Base-by-base conservation (phyloP, 2,888 invertebrate genomes). In the Polyploca ridens region DNA sequence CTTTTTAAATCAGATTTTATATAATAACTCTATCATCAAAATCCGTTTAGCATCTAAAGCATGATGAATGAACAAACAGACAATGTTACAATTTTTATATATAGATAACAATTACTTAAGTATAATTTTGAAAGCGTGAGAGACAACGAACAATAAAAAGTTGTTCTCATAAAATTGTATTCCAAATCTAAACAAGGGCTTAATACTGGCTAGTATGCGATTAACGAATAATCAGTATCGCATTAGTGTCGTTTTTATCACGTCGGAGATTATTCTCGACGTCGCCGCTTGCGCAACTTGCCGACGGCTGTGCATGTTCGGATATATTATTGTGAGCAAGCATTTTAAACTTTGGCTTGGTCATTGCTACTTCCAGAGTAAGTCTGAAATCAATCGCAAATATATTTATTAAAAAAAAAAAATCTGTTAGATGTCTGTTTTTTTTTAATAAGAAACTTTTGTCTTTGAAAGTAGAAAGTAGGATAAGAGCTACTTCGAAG, bases 221-320 rank as follows among this genome's bases (percentile, higher is more conserved):
- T 85, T 84, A 82, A 83, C 81, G 74, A 83, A 82, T 82, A 83
- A 85, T 82, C 80, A 81, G 74, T 76, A 77, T 70, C 77, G 80
- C 72, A 84, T 85, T 85, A 84, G 75, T 80, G 84, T 85, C 85
- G 77, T 70, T 76, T 78, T 78, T 82, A 82, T 83, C 80, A 76
- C 69, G 65, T 69, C 61, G 63, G 70, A 81, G 82, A 81, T 83
- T 78, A 79, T 19, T 54, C 54, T 19, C 54, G 54, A 54, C 54
- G 54, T 65, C 68, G 71, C 68, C 74, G 68, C 69, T 83, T 81
- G 81, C 77, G 76, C 75, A 81, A 79, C 71, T 65, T 62, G 69
- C 63, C 61, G 27, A 19, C 38, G 38, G 73, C 70, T 71, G 68
- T 68, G 70, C 71, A 65, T 62, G 66, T 62, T 68, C 63, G 69